Evolutionary conservation across 2,888 invertebrate genomes (phyloP).

Genomic region (Entomobrya multifasciata): DNA sequence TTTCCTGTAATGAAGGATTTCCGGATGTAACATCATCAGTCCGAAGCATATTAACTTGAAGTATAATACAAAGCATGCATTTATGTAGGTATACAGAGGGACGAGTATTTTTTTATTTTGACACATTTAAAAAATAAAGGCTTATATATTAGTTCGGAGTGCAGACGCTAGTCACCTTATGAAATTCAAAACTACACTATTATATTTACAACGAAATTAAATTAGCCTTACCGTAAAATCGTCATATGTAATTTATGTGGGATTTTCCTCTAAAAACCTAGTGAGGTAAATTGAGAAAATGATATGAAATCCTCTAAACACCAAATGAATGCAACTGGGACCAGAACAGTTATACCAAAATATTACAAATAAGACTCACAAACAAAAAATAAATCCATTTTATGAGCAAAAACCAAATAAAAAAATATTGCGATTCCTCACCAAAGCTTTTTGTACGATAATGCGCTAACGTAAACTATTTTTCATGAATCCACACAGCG

Average conservation of each 20-base stretch:
- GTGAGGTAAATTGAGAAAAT: too few species aligned
- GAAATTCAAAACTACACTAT: not conserved
- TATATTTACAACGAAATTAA: too few species aligned
- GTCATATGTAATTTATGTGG: too few species aligned
- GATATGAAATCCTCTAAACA: too few species aligned
- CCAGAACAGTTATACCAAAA: not conserved
- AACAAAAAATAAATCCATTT: not conserved
- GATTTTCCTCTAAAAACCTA: not conserved
- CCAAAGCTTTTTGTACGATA: slow-evolving; percentile 4
- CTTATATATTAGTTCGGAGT: too few species aligned
- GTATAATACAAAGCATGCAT: not conserved
- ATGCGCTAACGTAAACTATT: slow-evolving; percentile 23
- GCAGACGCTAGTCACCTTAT: not conserved
- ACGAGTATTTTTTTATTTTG: too few species aligned
- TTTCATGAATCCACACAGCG: not conserved
- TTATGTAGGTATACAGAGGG: not conserved
- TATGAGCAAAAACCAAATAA: slow-evolving; percentile 7
- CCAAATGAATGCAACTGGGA: not conserved
- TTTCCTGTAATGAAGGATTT: slow-evolving; percentile 62
- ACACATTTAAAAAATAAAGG: too few species aligned
- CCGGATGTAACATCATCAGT: slow-evolving; percentile 37
- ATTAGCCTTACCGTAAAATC: too few species aligned
- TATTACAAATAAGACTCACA: not conserved
- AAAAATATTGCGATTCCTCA: not conserved
- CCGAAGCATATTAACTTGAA: too few species aligned